Percentiles rank a stretch among this genome's conserved stretches.
These are phyloP conservation scores for Bombycilla garrulus DNA, from an alignment of 2,113 vertebrate genomes.

Conservation along the genomic window DNA sequence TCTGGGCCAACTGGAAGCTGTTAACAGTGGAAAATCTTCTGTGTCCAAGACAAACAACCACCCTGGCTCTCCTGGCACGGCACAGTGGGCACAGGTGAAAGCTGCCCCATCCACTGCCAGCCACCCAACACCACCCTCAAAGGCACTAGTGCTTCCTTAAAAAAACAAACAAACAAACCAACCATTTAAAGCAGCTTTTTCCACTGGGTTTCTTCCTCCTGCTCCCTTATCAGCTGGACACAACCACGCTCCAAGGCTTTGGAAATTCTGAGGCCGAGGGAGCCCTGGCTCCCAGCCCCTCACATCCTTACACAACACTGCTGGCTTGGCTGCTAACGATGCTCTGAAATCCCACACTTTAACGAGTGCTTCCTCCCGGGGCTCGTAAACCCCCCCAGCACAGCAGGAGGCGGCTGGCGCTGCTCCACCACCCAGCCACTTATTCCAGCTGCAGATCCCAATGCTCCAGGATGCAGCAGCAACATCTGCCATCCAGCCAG, in stretches of 20 bases:
- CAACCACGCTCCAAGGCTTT: rapidly evolving
- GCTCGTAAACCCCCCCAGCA: background rate
- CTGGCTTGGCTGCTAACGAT: background rate
- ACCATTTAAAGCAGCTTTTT: background rate
- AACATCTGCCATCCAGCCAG: background rate
- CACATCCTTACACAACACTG: background rate
- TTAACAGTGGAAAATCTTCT: background rate
- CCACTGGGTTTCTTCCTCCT: background rate
- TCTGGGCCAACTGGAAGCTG: background rate
- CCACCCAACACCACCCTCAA: background rate
- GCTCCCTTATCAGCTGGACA: background rate
- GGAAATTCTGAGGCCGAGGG: background rate
- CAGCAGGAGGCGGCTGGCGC: background rate
- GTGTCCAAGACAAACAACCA: background rate
- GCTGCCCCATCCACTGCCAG: background rate
- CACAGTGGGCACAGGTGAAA: background rate
- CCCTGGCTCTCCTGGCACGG: background rate
- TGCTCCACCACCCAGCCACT: background rate
- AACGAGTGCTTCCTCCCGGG: background rate
- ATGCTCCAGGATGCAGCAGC: rapidly evolving
- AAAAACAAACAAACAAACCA: background rate
- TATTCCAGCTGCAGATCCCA: background rate
- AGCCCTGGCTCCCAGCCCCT: background rate
- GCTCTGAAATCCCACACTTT: background rate
- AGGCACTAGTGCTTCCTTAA: background rate